A percentile compares a stretch with the other conserved stretches of the same genome.
Conservation (phyloP, 2,113 vertebrate species). For the Mirza zaza region DNA sequence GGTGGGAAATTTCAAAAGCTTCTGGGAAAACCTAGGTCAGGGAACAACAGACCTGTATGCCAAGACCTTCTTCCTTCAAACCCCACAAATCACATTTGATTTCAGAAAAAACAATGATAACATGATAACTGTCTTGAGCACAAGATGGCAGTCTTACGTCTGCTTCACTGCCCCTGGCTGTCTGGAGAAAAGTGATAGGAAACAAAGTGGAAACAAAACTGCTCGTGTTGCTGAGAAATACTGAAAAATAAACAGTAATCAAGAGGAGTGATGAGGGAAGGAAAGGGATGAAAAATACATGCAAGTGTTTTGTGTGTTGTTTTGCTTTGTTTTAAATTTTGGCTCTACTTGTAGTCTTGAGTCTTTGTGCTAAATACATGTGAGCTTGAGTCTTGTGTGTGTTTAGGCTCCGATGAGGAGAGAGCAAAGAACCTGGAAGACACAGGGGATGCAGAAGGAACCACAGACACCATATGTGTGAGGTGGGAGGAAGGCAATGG, state of each 20-base stretch:
- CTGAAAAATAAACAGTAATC: slow-evolving; percentile 65
- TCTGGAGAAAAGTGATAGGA: background rate
- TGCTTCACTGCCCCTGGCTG: slow-evolving; percentile 54
- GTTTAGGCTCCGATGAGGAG: slow-evolving; percentile 1
- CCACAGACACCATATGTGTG: background rate
- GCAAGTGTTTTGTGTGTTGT: background rate
- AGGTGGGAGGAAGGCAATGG: background rate
- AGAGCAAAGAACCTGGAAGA: slow-evolving; percentile 35
- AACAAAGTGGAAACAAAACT: background rate
- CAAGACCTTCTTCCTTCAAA: background rate
- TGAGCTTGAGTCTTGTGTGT: background rate
- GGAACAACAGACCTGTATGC: background rate
- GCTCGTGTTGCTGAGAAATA: slow-evolving; percentile 47
- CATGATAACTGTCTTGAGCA: slow-evolving; percentile 75
- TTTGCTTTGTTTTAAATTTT: slow-evolving; percentile 59
- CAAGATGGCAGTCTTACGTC: slow-evolving; percentile 84
- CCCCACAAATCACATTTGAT: background rate
- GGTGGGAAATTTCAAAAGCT: background rate
- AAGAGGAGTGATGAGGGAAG: slow-evolving; percentile 45
- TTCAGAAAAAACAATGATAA: background rate
- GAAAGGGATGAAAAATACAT: slow-evolving; percentile 59
- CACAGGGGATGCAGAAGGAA: background rate
- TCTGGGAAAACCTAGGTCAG: slow-evolving; percentile 20
- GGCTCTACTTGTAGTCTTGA: slow-evolving; percentile 27
- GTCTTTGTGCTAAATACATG: background rate